These are phyloP conservation scores for Halocaridina rubra DNA, from an alignment of 2,888 invertebrate species.

Conservation along the genomic window DNA sequence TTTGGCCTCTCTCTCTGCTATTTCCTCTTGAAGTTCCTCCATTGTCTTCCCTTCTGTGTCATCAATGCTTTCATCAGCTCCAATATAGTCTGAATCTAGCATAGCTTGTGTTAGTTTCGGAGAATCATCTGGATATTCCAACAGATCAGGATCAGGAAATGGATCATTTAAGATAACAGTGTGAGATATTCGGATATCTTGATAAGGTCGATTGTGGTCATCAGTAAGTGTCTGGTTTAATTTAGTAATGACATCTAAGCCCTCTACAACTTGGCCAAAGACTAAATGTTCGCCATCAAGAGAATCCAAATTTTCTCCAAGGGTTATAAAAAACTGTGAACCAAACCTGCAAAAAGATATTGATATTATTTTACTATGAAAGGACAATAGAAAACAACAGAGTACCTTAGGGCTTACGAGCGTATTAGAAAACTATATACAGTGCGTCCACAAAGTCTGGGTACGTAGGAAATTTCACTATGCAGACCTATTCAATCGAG, in stretches of 20 bases:
- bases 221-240: constrained; percentile 96
- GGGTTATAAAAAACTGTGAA: constrained; percentile 95
- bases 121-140: constrained; percentile 84
- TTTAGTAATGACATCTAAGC: constrained; percentile 84
- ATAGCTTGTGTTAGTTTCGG: constrained; percentile 89
- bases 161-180: constrained; percentile 97
- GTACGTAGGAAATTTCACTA: too few relatives aligned
- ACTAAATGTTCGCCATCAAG: constrained; percentile 91
- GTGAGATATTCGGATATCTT: constrained; percentile 85
- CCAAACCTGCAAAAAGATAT: constrained; percentile 75
- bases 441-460: too few relatives aligned
- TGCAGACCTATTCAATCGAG: too few relatives aligned
- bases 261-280: constrained; percentile 95
- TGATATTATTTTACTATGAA: too few relatives aligned
- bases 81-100: constrained; percentile 78
- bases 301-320: constrained; percentile 87
- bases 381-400: too few relatives aligned
- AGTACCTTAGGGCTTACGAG: too few relatives aligned
- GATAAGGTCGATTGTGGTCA: constrained; percentile 87
- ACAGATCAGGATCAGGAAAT: constrained; percentile 85
- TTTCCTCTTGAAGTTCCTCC: constrained; percentile 86
- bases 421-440: too few relatives aligned
- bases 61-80: constrained; percentile 93
- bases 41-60: constrained; percentile 87
- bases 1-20: constrained; percentile 92